Conservation (phyloP, 2,888 invertebrate species). For the Synergus umbraculus region DNA sequence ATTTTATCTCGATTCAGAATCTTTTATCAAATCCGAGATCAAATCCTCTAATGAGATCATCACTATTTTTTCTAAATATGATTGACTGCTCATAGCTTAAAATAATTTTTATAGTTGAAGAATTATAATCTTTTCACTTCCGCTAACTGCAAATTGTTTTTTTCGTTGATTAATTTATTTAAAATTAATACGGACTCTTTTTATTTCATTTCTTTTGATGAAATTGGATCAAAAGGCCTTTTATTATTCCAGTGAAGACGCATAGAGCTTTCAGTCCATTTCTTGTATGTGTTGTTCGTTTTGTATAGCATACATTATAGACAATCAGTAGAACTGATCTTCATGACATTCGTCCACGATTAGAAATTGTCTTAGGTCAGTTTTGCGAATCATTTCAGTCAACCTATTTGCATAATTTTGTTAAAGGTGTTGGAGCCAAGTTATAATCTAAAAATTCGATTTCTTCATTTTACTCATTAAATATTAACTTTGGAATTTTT, state of each 20-base stretch:
- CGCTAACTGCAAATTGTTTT: not conserved
- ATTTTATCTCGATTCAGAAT: not conserved
- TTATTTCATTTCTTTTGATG: not conserved
- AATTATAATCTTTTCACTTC: no score
- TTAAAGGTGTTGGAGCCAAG: no score
- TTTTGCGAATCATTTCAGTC: not conserved
- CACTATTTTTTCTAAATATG: not conserved
- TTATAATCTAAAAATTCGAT: no score
- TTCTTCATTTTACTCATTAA: no score
- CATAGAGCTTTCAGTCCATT: not conserved
- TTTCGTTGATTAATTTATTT: not conserved
- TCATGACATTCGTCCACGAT: not conserved
- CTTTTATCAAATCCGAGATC: not conserved
- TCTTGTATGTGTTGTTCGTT: not conserved
- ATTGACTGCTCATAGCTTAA: not conserved
- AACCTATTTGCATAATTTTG: not conserved
- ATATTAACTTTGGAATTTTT: no score
- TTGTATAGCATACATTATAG: conserved; percentile 3
- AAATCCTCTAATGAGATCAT: not conserved
- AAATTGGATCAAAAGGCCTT: not conserved
- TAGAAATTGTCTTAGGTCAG: not conserved
- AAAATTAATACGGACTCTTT: not conserved
- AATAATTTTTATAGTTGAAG: not conserved
- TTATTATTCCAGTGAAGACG: not conserved
- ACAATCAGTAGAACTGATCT: not conserved